Evolutionary conservation across 2,888 invertebrate species (phyloP).

Genomic region (Epistrophe eligans): DNA sequence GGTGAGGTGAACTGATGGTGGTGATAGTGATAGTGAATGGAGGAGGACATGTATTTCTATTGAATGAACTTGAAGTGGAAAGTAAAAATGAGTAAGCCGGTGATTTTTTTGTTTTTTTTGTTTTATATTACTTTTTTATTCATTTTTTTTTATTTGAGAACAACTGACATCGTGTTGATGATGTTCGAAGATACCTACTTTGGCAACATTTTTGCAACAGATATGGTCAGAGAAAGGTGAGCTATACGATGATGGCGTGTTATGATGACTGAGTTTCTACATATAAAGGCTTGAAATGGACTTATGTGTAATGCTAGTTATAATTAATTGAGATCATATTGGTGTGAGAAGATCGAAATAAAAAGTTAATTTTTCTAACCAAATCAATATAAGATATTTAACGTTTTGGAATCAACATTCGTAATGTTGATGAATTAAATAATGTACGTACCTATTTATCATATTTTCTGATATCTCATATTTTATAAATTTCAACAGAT

Average conservation of each 20-base stretch:
- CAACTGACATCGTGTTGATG: constrained; percentile 34
- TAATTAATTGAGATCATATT: constrained; percentile 18
- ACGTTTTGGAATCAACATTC: background rate
- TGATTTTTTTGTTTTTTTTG: constrained; percentile 15
- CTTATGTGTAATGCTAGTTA: constrained; percentile 7
- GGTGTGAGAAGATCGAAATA: background rate
- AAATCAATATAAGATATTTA: background rate
- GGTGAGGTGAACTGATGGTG: constrained; percentile 19
- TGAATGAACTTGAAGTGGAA: constrained; percentile 73
- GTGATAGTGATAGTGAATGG: constrained; percentile 14
- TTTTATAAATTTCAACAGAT: too few relatives aligned
- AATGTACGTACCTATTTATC: too few relatives aligned
- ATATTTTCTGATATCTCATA: too few relatives aligned
- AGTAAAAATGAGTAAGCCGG: constrained; percentile 73
- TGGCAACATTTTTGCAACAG: constrained; percentile 25
- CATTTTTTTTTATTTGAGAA: constrained; percentile 14
- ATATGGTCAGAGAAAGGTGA: constrained; percentile 44
- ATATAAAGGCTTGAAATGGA: constrained; percentile 4
- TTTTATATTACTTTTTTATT: too few relatives aligned
- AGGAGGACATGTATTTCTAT: constrained; percentile 38
- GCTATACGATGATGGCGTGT: constrained; percentile 25
- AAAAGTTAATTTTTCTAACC: background rate
- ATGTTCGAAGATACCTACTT: constrained; percentile 27
- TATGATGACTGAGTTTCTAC: constrained; percentile 37
- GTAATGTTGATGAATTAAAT: background rate